phyloP scores from a whole-genome alignment of 2,797 vertebrate genomes.

The Huso huso region DNA sequence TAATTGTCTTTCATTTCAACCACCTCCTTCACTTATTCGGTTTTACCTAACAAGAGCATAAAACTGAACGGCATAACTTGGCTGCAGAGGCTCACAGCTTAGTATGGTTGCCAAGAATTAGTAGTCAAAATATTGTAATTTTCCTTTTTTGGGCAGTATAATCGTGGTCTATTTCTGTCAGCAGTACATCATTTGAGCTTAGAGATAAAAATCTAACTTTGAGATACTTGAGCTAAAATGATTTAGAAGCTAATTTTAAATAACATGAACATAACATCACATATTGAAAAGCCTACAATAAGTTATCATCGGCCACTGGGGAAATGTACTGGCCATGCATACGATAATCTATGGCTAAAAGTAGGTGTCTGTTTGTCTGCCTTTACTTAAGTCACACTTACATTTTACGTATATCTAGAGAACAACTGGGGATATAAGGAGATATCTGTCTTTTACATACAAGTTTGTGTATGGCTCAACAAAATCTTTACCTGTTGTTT shows the following conservation, averaged over 20 bases:
- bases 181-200: neutral
- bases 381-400: neutral
- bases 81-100: neutral
- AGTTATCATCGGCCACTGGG: too few species aligned
- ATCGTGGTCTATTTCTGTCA: neutral
- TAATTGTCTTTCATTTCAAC: neutral
- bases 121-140: neutral
- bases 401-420: too few species aligned
- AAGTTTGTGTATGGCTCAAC: too few species aligned
- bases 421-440: too few species aligned
- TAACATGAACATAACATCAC: too few species aligned
- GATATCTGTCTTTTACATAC: too few species aligned
- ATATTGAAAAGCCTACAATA: too few species aligned
- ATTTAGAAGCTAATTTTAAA: neutral
- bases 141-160: slow-evolving; percentile 1
- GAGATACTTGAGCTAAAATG: neutral
- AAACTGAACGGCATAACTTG: neutral
- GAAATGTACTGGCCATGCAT: neutral
- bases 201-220: neutral
- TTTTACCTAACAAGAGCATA: neutral
- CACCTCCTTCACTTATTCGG: neutral
- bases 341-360: too few species aligned
- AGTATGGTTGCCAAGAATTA: neutral
- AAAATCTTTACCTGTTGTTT: too few species aligned
- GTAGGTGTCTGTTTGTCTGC: neutral